A percentile compares a stretch with the other conserved stretches of the same genome.
These are phyloP conservation scores for Erebia aethiops DNA, from an alignment of 2,888 invertebrate genomes.

Conservation along the genomic window DNA sequence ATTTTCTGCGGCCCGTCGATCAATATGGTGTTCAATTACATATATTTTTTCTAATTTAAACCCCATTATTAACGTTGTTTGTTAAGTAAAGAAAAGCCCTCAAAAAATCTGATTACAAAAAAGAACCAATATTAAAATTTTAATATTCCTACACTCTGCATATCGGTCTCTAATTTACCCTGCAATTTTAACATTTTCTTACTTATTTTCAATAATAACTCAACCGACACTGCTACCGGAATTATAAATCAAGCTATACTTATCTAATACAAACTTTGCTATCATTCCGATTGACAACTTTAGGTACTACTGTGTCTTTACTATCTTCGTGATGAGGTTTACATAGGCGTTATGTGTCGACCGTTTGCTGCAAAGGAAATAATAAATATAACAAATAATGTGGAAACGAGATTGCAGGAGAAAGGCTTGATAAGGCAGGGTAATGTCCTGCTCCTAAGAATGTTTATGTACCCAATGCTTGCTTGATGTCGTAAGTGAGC, in stretches of 20 bases:
- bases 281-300: conserved; percentile 23
- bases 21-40: neutral
- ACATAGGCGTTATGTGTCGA: conserved; percentile 48
- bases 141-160: neutral
- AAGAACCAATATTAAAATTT: neutral
- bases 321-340: conserved; percentile 35
- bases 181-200: neutral
- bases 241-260: conserved; percentile 31
- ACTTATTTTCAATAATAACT: conserved; percentile 14
- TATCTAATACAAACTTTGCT: conserved; percentile 32
- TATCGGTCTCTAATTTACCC: neutral
- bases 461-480: conserved; percentile 35
- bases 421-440: conserved; percentile 58
- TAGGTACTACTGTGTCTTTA: conserved; percentile 24
- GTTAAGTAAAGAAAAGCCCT: too few species aligned
- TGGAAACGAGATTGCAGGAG: conserved; percentile 52
- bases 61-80: too few species aligned
- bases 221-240: conserved; percentile 34
- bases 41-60: neutral
- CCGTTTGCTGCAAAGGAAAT: conserved; percentile 49
- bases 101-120: too few species aligned
- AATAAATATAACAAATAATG: conserved; percentile 56
- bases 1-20: neutral
- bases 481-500: conserved; percentile 29
- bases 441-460: conserved; percentile 61